Conservation (phyloP, 2,113 vertebrate species). For the Gallinago media region DNA sequence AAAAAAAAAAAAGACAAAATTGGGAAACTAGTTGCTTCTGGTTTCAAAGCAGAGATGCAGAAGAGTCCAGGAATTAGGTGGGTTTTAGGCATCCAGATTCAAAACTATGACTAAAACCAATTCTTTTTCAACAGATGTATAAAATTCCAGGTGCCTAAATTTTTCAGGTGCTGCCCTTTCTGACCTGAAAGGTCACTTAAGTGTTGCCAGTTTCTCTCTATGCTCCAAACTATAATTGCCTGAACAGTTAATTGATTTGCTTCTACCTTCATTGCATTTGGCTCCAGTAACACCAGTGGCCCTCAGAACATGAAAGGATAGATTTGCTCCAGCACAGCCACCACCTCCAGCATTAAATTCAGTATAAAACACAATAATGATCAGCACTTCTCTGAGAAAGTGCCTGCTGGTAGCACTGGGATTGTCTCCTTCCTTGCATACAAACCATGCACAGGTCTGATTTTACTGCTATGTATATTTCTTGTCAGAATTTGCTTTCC, state of each 20-base stretch:
- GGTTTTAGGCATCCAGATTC: not conserved
- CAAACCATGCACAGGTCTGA: not conserved
- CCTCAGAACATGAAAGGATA: not conserved
- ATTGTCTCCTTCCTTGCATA: fast-evolving
- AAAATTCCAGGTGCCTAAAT: not conserved
- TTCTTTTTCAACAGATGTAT: not conserved
- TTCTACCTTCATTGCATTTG: not conserved
- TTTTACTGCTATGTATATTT: fast-evolving
- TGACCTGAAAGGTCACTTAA: not conserved
- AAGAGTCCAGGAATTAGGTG: not conserved
- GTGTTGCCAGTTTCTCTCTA: not conserved
- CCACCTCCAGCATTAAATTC: fast-evolving
- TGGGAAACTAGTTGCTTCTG: not conserved
- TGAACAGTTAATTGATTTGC: not conserved
- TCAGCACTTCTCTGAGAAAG: fast-evolving
- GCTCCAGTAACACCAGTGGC: not conserved
- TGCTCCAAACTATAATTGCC: not conserved
- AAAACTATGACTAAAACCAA: not conserved
- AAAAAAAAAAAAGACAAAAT: not conserved
- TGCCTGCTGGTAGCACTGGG: not conserved
- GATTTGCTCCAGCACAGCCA: not conserved
- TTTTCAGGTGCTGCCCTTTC: not conserved
- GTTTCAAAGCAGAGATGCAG: not conserved
- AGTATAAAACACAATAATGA: fast-evolving
- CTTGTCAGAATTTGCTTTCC: not conserved